These are phyloP conservation scores for Chiloscyllium plagiosum DNA, from an alignment of 2,113 vertebrate species.

Conservation along the genomic window DNA sequence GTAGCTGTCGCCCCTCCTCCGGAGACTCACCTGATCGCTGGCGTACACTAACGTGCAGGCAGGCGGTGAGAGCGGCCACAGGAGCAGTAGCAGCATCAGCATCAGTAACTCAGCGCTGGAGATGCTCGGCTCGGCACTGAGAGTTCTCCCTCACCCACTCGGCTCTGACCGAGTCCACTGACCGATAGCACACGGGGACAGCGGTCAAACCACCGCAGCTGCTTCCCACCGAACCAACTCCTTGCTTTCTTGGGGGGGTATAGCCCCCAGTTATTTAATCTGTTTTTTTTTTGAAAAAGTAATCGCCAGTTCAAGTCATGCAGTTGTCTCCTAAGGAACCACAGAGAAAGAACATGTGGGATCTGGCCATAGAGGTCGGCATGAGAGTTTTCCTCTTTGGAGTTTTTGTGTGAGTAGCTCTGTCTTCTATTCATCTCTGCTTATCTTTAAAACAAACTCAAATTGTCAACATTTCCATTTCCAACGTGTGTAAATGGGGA, in stretches of 20 bases:
- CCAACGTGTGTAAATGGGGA: not conserved
- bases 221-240: no score
- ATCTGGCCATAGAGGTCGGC: conserved; percentile 24
- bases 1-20: not conserved
- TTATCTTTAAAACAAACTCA: not conserved
- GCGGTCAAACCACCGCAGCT: not conserved
- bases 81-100: not conserved
- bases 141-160: not conserved
- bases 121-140: not conserved
- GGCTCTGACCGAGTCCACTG: not conserved
- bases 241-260: not conserved
- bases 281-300: no score
- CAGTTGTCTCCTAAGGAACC: conserved; percentile 16
- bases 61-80: not conserved
- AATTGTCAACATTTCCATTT: not conserved
- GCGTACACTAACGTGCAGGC: not conserved
- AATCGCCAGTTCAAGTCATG: not conserved
- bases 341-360: conserved; percentile 7
- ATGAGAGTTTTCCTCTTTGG: conserved; percentile 35
- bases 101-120: not conserved
- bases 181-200: no score
- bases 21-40: not conserved
- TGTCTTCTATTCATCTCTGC: not conserved
- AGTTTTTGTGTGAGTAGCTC: conserved; percentile 30
- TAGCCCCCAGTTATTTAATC: not conserved